Base-by-base conservation (phyloP, 1,140 invertebrate genomes). In the Mycetomoellerius zeteki region DNA sequence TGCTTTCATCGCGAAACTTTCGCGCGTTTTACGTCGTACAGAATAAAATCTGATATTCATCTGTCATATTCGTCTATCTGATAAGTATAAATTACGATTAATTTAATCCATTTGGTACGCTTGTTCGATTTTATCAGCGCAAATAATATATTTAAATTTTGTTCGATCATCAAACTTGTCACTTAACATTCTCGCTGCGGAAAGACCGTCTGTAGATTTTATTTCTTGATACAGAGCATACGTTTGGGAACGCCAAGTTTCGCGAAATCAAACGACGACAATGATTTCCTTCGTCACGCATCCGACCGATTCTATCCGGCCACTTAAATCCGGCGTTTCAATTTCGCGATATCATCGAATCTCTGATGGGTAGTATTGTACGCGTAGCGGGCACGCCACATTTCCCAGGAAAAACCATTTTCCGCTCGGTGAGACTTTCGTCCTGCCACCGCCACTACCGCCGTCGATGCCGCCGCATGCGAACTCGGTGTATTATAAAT, bases 401-500 rank as follows among this genome's bases (percentile, higher is more conserved):
- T 84, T 73, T 52, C 12, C 78, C 52, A 58, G 64, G 77, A 72
- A 84, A 84, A 81, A 88, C 67, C 60, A 88, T 88, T 88, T 88
- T 88, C 85, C 87, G 85, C 75, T 86, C 75, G 85, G 50, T 24
- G 69, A 80, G 85, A 86, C 73, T 85, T 56, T 43, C 87, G 69
- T 84, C 67, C 54, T 54, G 10, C 19, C 62, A 84, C 21, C 21
- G 50, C 58, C 6, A 2, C 62, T 19, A 19, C n/a, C n/a, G 54
- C n/a, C n/a, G n/a, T 2, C 54, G 54, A n/a, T n/a, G 87, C 37
- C 37, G 85, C 82, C 54, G 27, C 81, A 84, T 58, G 86, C 80
- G 62, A 24, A 80, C 86, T 75, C 60, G 72, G 60, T 54, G 82
- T 75, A 86, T 89, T 89, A 72, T 82, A 89, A 89, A 89, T 90